These are phyloP conservation scores for Gymnosoma rotundatum DNA, from an alignment of 2,888 invertebrate species.

Conservation along the genomic window DNA sequence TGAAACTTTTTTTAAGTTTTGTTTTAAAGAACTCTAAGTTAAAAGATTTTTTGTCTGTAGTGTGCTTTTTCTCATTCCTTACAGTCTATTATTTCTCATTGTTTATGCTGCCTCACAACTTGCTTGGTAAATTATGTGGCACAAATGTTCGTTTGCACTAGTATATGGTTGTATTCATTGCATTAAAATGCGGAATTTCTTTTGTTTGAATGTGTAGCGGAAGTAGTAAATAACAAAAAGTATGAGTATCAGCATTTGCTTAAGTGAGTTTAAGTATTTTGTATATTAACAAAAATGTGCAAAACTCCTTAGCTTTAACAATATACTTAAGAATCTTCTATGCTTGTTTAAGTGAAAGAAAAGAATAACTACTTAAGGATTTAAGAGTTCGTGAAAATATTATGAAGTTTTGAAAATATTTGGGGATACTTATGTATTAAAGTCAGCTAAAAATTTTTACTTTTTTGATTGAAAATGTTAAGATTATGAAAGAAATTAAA, in stretches of 20 bases:
- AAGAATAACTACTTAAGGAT: background rate
- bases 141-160: conserved; percentile 4
- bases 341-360: background rate
- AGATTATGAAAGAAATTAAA: no score
- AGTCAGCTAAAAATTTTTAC: conserved; percentile 12
- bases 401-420: background rate
- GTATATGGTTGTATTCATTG: background rate
- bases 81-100: background rate
- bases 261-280: conserved; percentile 47
- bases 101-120: background rate
- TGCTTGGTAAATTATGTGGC: conserved; percentile 41
- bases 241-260: conserved; percentile 43
- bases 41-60: background rate
- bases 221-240: conserved; percentile 25
- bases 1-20: background rate
- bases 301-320: conserved; percentile 34
- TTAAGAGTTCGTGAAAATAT: conserved; percentile 27
- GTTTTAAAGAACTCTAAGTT: background rate
- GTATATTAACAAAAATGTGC: conserved; percentile 37
- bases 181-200: conserved; percentile 39
- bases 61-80: background rate
- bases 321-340: conserved; percentile 4
- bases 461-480: background rate
- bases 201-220: conserved; percentile 40
- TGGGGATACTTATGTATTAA: background rate